Base-by-base conservation (phyloP, 2,888 invertebrate species). In the Gandaritis pyraliata region DNA sequence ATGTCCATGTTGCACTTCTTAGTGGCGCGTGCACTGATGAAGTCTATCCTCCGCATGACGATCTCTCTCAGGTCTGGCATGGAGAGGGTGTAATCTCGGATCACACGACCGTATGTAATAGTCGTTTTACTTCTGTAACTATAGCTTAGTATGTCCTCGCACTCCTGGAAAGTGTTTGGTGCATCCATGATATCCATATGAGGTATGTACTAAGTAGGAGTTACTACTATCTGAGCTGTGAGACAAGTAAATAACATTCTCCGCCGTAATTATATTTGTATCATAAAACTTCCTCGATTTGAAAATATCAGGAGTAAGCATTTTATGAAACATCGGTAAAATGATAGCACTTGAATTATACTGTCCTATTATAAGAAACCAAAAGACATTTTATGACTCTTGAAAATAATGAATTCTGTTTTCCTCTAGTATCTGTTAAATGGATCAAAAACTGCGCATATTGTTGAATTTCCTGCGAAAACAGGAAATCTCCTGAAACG, bases 1-100 rank as follows among this genome's bases (percentile, higher is more conserved):
- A 84, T 74, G 63, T 87, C 83, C 12, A 80, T 53, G 0, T 67
- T 58, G n/a, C 53, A 59, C 55, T 77, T 82, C 58, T 78, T 82
- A 5, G 68, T 70, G 38, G 67, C 67, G 36, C 75, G 76, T 36
- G 64, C 69, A 36, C 74, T 75, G 11, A 87, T 53, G 18, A 54
- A 73, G 1, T 79, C 75, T 16, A 78, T 74, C 61, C 86, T 73
- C 47, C 73, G 78, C 41, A 85, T 62, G 11, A 81, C 66, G 6
- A 83, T 61, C 30, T 77, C 75, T 54, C 76, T 74, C 36, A 75
- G 53, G 60, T 83, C 80, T 0, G 63, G 57, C 2, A 38, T 63
- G 13, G 55, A 53, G 11, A 70, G 43, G 0, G 66, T 56, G 16
- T 70, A 66, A 48, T 61, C 65, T 0, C 68, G 38, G 15, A 64